Conservation (phyloP, 2,888 invertebrate genomes). For the Lobophora halterata region DNA sequence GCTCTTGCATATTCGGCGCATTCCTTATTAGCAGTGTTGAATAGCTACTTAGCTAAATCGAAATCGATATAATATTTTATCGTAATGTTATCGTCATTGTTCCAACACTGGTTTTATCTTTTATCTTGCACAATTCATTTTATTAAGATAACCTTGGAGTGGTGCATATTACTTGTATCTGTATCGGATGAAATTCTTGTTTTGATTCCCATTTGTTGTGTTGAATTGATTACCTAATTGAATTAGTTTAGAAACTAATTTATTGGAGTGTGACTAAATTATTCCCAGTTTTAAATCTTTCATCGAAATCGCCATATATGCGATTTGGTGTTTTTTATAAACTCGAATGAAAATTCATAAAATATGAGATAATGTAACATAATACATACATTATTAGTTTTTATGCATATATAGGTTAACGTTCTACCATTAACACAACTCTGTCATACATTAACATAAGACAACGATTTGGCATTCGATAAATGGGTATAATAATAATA, state of each 20-base stretch:
- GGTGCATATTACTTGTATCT: constrained; percentile 25
- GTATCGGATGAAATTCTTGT: constrained; percentile 14
- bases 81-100: constrained; percentile 30
- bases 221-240: not conserved
- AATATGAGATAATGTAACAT: too few relatives aligned
- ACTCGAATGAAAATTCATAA: too few relatives aligned
- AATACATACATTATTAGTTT: too few relatives aligned
- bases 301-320: too few relatives aligned
- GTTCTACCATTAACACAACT: too few relatives aligned
- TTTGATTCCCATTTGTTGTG: constrained; percentile 3
- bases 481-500: too few relatives aligned
- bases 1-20: constrained; percentile 1
- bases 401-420: too few relatives aligned
- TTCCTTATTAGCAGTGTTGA: not conserved
- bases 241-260: not conserved
- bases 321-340: too few relatives aligned
- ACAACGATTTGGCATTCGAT: too few relatives aligned
- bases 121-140: constrained; percentile 46
- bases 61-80: constrained; percentile 20
- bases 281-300: too few relatives aligned
- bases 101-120: constrained; percentile 37
- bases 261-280: too few relatives aligned
- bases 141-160: constrained; percentile 52
- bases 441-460: too few relatives aligned
- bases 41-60: constrained; percentile 5